A percentile compares a stretch with the other conserved stretches of the same genome.
Evolutionary conservation across 2,113 vertebrate species (phyloP).

Genomic region (rabbit (Oryctolagus cuniculus)): DNA sequence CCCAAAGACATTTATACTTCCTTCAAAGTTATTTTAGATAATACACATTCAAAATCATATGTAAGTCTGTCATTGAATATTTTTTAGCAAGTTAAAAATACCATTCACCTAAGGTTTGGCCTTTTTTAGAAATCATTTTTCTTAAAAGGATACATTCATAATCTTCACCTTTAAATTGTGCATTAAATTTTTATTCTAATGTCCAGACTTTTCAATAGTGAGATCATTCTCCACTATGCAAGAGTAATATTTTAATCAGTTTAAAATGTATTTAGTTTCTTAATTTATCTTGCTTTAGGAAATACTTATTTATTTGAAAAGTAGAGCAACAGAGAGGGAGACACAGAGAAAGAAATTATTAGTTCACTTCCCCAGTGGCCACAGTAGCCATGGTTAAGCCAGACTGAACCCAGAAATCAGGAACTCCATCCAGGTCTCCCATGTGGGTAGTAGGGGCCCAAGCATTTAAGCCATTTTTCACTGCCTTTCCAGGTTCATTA

Average conservation of each 20-base stretch:
- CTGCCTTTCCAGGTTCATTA: too few relatives aligned
- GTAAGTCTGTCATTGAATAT: conserved; percentile 11
- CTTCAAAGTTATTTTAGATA: background rate
- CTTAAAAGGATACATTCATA: background rate
- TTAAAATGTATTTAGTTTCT: background rate
- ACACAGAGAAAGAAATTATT: too few relatives aligned
- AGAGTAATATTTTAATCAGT: background rate
- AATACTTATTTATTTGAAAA: too few relatives aligned
- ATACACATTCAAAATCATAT: background rate
- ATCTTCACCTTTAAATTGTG: conserved; percentile 6
- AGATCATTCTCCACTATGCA: background rate
- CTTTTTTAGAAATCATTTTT: background rate
- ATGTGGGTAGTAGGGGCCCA: too few relatives aligned
- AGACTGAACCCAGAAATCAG: too few relatives aligned
- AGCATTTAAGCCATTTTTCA: too few relatives aligned
- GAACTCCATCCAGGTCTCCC: too few relatives aligned
- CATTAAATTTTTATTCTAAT: background rate
- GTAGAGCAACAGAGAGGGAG: too few relatives aligned
- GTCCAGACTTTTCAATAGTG: background rate
- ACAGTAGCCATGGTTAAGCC: too few relatives aligned
- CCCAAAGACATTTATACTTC: background rate
- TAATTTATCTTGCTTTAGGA: background rate
- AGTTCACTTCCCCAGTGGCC: too few relatives aligned
- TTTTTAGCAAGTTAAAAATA: conserved; percentile 13
- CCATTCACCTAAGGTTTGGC: background rate